phyloP scores from a whole-genome alignment of 2,113 vertebrate genomes.

The Dascyllus trimaculatus region DNA sequence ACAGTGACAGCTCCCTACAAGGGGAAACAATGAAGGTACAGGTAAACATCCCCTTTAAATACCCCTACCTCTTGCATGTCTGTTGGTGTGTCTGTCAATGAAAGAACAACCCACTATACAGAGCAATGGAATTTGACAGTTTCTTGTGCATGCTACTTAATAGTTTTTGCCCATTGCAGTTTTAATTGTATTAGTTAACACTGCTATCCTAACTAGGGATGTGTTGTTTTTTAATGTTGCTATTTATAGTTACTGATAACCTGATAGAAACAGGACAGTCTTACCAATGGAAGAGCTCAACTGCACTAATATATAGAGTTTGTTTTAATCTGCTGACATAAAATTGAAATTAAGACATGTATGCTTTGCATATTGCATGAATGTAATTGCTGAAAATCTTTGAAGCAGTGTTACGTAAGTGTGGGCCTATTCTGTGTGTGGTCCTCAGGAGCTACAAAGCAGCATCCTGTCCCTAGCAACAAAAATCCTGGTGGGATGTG shows the following conservation, averaged over 20 bases:
- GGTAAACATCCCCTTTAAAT: slow-evolving; percentile 98
- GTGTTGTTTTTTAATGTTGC: slow-evolving; percentile 14
- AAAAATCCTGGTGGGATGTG: slow-evolving; percentile 96
- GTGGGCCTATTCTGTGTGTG: slow-evolving; percentile 68
- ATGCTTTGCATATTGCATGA: not conserved
- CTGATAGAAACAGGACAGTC: not conserved
- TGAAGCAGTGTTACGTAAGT: slow-evolving; percentile 78
- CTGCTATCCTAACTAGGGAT: not conserved
- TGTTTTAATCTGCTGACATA: slow-evolving; percentile 2
- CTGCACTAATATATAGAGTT: not conserved
- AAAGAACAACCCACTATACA: slow-evolving; percentile 3
- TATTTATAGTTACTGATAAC: not conserved
- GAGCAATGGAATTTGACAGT: slow-evolving; percentile 9
- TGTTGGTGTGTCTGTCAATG: slow-evolving; percentile 28
- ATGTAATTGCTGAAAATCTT: slow-evolving; percentile 8
- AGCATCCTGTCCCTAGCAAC: slow-evolving; percentile 95
- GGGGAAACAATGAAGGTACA: slow-evolving; percentile 99
- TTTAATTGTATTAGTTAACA: slow-evolving; percentile 6
- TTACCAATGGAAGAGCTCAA: not conserved
- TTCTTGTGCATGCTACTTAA: not conserved
- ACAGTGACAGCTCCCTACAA: slow-evolving; percentile 99
- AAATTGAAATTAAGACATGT: not conserved
- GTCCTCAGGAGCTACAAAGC: slow-evolving; percentile 92
- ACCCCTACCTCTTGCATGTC: slow-evolving; percentile 75
- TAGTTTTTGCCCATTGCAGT: slow-evolving; percentile 9